Conservation (phyloP, 2,797 vertebrate species). For the Florisuga fusca region DNA sequence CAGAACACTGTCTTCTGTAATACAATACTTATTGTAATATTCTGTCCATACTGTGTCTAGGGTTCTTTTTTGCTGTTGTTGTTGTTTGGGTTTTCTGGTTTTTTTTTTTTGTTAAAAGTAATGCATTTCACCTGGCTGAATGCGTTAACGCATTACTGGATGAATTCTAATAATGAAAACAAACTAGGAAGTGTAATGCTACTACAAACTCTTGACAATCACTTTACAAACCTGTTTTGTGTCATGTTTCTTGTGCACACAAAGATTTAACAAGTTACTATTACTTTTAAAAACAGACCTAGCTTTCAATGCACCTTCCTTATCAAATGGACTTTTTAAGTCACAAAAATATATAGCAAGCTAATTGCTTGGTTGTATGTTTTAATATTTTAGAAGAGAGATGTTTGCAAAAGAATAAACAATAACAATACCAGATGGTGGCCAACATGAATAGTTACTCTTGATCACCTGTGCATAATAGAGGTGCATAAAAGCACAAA, state of each 20-base stretch:
- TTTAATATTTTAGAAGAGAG: constrained; percentile 39
- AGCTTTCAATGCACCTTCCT: not conserved
- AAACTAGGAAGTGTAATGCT: too few species aligned
- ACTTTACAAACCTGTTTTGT: not conserved
- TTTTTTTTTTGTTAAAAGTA: too few species aligned
- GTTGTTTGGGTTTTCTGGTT: too few species aligned
- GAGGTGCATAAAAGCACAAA: not conserved
- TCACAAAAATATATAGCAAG: not conserved
- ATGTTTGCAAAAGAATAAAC: not conserved
- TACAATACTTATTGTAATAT: too few species aligned
- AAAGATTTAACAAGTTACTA: not conserved
- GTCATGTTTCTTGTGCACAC: not conserved
- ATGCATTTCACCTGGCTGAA: too few species aligned
- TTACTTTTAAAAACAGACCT: not conserved
- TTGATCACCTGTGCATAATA: not conserved
- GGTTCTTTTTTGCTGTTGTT: too few species aligned
- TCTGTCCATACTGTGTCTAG: too few species aligned
- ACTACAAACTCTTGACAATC: too few species aligned
- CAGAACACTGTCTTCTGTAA: too few species aligned
- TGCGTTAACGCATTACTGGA: too few species aligned
- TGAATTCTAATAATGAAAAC: too few species aligned
- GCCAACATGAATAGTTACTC: not conserved
- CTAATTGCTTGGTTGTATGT: not conserved
- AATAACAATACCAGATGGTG: not conserved
- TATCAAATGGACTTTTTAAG: not conserved